Evolutionary conservation across 2,888 invertebrate species (phyloP), one percentile per base, ranked within the genome.

Genomic region (Seira musarum): DNA sequence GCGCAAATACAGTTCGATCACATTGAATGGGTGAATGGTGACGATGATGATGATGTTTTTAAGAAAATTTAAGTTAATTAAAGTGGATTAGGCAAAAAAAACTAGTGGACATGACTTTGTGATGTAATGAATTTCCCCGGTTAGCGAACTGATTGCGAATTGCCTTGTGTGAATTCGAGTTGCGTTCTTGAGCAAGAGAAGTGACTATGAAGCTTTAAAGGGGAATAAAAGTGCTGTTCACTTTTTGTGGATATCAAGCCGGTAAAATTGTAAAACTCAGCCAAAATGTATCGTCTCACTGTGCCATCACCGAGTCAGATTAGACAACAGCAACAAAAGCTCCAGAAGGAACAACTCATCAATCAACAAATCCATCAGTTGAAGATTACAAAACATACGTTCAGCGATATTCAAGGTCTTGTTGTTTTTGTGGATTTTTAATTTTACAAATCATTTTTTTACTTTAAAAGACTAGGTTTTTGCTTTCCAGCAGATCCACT

Each of bases 401-500:
- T 81, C 77, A 77, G 77, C 66, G 81, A 81, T 71, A 81, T 81
- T 68, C 75, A 81, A 81, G 81, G 81, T 81, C 73, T 72, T 76
- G 22, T 49, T 69, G 57, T 61, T 61, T 61, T 61, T 2, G 22
- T 67, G 53, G 22, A 13, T 21, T 60, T 35, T 21, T 3, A 61
- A 25, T 17, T 13, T 17, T 69, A 57, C 68, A 57, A 69, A 57
- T 69, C 68, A 68, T 68, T 49, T 24, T 67, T 67, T 57, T n/a
- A n/a, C n/a, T n/a, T n/a, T n/a, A n/a, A n/a, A n/a, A n/a, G n/a
- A n/a, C n/a, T n/a, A n/a, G n/a, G n/a, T 30, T 25, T 69, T 57
- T 22, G 10, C 2, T 5, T 57, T 19, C 17, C 21, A 19, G 21
- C 57, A 10, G 2, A 6, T 3, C 17, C 57, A 57, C 17, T 19